Evolutionary conservation across 2,888 invertebrate species (phyloP).

Genomic region (Philhelius pedissequus): DNA sequence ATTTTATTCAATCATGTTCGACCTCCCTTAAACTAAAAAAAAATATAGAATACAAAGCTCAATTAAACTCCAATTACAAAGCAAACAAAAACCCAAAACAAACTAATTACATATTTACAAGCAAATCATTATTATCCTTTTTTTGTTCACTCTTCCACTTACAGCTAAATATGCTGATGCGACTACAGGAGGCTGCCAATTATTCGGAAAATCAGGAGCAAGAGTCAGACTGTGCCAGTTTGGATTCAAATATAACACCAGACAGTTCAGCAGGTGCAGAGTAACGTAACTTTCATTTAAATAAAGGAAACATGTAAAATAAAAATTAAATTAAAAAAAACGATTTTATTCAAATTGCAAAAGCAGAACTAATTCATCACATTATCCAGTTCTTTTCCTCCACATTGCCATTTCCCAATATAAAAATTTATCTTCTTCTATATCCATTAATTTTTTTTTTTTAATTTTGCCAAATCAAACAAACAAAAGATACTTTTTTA

Average conservation of each 20-base stretch:
- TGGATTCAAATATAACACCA: conserved; percentile 88
- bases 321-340: background rate
- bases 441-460: background rate
- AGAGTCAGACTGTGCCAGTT: conserved; percentile 92
- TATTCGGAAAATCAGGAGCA: conserved; percentile 94
- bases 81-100: background rate
- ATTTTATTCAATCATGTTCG: background rate
- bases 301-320: background rate
- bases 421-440: background rate
- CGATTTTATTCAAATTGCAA: background rate
- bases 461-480: background rate
- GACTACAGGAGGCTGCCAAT: conserved; percentile 96
- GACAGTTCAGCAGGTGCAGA: conserved; percentile 82
- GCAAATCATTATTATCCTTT: background rate
- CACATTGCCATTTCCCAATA: background rate
- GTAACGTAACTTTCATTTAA: conserved; percentile 61
- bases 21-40: background rate
- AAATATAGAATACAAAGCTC: background rate
- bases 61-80: background rate
- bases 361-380: conserved; percentile 4
- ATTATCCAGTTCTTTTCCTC: conserved; percentile 5
- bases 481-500: conserved; percentile 13
- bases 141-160: conserved; percentile 71
- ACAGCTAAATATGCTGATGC: conserved; percentile 96
- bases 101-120: background rate